These are phyloP conservation scores for Coecobrya sp. DNA, from an alignment of 2,888 invertebrate genomes.

Conservation along the genomic window DNA sequence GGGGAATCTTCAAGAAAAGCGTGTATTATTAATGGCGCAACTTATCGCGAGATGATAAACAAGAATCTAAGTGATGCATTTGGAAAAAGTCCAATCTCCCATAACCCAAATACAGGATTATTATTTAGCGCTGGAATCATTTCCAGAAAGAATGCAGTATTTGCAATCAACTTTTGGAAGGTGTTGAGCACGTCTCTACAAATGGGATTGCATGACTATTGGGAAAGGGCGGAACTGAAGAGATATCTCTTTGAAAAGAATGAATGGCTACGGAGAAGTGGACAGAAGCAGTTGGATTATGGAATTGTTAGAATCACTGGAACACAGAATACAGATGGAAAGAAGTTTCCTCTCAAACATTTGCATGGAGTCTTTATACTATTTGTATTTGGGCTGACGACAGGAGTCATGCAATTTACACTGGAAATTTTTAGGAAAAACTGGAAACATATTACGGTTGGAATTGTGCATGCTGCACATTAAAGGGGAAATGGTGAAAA, in stretches of 20 bases:
- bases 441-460: too few species aligned
- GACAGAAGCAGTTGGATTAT: too few species aligned
- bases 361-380: too few species aligned
- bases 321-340: too few species aligned
- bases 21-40: slow-evolving; percentile 53
- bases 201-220: slow-evolving; percentile 65
- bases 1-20: not conserved
- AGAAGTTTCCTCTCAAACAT: too few species aligned
- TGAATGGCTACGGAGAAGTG: not conserved
- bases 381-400: too few species aligned
- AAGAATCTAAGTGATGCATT: slow-evolving; percentile 61
- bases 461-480: too few species aligned
- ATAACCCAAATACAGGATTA: slow-evolving; percentile 35
- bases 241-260: slow-evolving; percentile 12
- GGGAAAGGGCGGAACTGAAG: slow-evolving; percentile 7
- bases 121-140: slow-evolving; percentile 53
- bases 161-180: slow-evolving; percentile 40
- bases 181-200: slow-evolving; percentile 42
- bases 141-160: slow-evolving; percentile 28
- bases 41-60: slow-evolving; percentile 41
- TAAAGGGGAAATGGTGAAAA: too few species aligned
- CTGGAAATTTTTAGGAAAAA: too few species aligned
- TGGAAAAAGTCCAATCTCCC: slow-evolving; percentile 54
- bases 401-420: too few species aligned
- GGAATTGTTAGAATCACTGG: too few species aligned